Percentiles rank a stretch among this genome's conserved stretches.
Conservation (phyloP, 2,797 vertebrate species). For the Bradypus variegatus region DNA sequence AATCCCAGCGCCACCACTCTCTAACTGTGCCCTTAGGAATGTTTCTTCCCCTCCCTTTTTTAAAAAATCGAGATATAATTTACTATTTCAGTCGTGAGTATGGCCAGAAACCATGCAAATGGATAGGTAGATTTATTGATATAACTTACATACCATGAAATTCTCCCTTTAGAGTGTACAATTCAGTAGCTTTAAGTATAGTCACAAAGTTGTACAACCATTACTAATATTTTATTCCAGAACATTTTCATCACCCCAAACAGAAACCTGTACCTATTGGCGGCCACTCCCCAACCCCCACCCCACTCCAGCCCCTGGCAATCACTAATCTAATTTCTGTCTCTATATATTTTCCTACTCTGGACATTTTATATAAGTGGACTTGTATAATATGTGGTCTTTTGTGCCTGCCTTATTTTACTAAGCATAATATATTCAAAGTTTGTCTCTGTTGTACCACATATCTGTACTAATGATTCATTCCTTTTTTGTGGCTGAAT, state of each 20-base stretch:
- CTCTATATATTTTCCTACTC: background rate
- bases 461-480: rapidly evolving
- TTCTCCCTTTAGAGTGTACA: background rate
- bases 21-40: background rate
- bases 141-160: background rate
- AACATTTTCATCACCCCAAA: background rate
- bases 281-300: background rate
- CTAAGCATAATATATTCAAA: background rate
- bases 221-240: background rate
- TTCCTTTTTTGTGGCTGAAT: background rate
- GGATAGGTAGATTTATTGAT: too few species aligned
- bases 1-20: background rate
- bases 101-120: too few species aligned
- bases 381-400: background rate
- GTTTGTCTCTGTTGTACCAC: too few species aligned
- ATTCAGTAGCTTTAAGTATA: background rate
- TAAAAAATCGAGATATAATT: background rate
- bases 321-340: background rate
- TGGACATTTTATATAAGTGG: background rate
- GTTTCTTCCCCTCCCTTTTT: background rate
- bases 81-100: too few species aligned
- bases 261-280: background rate
- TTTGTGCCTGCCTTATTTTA: background rate
- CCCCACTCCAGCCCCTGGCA: background rate
- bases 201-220: background rate